A percentile compares a stretch with the other conserved stretches of the same genome.
Conservation (phyloP, 1,140 invertebrate genomes). For the Subanguina moxae region DNA sequence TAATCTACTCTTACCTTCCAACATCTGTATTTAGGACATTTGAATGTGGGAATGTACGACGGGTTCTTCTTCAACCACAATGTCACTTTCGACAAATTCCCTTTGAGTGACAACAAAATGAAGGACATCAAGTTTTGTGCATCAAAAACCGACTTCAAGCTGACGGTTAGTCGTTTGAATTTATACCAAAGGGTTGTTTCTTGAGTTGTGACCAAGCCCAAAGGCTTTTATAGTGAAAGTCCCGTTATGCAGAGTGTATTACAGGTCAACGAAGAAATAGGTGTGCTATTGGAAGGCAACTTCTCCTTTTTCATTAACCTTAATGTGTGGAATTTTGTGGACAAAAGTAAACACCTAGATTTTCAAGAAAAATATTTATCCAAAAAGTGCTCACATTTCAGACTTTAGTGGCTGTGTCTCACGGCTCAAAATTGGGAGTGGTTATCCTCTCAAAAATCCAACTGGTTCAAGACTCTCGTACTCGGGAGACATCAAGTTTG, state of each 20-base stretch:
- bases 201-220: too few species aligned
- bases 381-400: constrained; percentile 11
- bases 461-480: constrained; percentile 31
- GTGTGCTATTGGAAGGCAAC: constrained; percentile 48
- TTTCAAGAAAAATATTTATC: background rate
- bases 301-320: constrained; percentile 52
- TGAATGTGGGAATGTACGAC: constrained; percentile 55
- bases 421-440: constrained; percentile 41
- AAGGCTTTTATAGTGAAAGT: too few species aligned
- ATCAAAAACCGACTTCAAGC: constrained; percentile 23
- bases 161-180: constrained; percentile 37
- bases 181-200: too few species aligned
- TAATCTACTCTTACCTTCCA: too few species aligned
- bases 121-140: constrained; percentile 57
- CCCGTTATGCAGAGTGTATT: constrained; percentile 7
- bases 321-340: constrained; percentile 50
- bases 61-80: constrained; percentile 56
- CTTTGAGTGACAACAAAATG: constrained; percentile 43
- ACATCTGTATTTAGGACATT: constrained; percentile 20
- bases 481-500: constrained; percentile 39
- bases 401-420: constrained; percentile 42
- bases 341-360: constrained; percentile 21
- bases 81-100: constrained; percentile 31
- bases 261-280: constrained; percentile 45
- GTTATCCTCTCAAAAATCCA: constrained; percentile 45